Evolutionary conservation across 1,140 invertebrate genomes (phyloP).

Genomic region (Asobara japonica): DNA sequence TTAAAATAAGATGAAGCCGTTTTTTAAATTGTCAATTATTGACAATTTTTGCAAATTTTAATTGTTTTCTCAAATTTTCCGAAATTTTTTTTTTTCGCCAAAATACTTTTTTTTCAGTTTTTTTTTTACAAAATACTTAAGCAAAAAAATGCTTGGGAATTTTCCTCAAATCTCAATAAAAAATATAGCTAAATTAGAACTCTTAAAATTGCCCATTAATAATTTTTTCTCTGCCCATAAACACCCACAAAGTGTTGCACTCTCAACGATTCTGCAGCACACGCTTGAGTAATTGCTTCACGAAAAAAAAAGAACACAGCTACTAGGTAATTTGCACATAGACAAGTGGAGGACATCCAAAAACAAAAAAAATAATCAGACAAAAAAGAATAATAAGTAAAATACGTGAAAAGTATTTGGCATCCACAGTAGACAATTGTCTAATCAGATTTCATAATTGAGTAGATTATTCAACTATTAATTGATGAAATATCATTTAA

Average conservation of each 20-base stretch:
- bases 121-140: too few relatives aligned
- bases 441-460: background rate
- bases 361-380: background rate
- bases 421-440: background rate
- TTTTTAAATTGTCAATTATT: too few relatives aligned
- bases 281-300: constrained; percentile 13
- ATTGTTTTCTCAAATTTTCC: too few relatives aligned
- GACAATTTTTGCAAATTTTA: too few relatives aligned
- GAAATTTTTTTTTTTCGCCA: too few relatives aligned
- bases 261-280: background rate
- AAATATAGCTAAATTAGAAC: background rate
- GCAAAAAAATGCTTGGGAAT: too few relatives aligned
- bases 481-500: background rate
- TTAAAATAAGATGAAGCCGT: too few relatives aligned
- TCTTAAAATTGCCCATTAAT: background rate
- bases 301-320: background rate
- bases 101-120: too few relatives aligned
- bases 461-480: background rate
- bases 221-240: background rate
- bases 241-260: background rate
- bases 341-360: background rate
- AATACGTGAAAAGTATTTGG: background rate
- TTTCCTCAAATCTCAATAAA: too few relatives aligned
- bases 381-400: background rate
- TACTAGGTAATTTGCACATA: constrained; percentile 6